phyloP scores from a whole-genome alignment of 2,113 vertebrate genomes.

The Odontophorus gujanensis region DNA sequence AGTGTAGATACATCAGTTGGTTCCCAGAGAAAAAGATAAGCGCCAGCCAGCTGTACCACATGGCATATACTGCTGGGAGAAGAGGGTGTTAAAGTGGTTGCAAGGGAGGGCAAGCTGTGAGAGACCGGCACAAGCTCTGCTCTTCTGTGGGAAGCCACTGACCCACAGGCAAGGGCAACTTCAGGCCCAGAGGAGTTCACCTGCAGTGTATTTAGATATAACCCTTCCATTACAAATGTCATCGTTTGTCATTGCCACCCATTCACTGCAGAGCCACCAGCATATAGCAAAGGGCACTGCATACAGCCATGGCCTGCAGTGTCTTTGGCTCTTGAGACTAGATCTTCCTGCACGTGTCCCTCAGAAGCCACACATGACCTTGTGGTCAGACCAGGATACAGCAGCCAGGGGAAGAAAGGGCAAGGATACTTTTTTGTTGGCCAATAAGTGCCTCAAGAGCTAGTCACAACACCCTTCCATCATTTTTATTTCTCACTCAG shows the following conservation, averaged over 20 bases:
- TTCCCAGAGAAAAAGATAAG: not conserved
- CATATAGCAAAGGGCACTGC: accelerated
- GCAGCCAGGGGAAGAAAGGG: not conserved
- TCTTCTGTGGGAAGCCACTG: not conserved
- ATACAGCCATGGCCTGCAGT: accelerated
- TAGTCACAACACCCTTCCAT: conserved; percentile 56
- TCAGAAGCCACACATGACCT: not conserved
- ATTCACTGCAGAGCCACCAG: not conserved
- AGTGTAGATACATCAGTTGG: not conserved
- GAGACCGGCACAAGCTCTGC: not conserved
- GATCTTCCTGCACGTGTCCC: not conserved
- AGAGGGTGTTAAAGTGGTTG: not conserved
- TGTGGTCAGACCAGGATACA: not conserved
- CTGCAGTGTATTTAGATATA: not conserved
- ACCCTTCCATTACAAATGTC: not conserved
- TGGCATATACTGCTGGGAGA: not conserved
- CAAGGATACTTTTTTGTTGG: not conserved
- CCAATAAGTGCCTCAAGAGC: not conserved
- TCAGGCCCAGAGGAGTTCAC: not conserved
- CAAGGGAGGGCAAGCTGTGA: not conserved
- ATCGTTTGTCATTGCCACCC: not conserved
- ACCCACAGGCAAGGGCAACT: not conserved
- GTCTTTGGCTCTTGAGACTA: not conserved
- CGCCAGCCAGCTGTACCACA: not conserved
- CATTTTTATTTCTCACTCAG: conserved; percentile 46